Conservation (phyloP, 2,113 vertebrate genomes). For the Procapra przewalskii region DNA sequence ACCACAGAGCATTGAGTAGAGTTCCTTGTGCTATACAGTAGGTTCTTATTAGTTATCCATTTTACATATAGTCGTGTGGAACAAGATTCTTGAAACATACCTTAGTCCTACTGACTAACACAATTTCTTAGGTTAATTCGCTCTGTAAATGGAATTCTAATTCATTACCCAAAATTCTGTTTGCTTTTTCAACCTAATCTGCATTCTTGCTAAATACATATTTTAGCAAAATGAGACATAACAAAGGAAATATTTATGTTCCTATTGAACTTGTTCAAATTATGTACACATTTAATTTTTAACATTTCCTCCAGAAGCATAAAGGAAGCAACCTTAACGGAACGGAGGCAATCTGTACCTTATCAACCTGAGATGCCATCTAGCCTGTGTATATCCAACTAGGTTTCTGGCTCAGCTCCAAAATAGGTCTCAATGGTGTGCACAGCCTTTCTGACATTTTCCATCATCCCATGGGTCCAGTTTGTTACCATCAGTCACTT, state of each 20-base stretch:
- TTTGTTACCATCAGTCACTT: slow-evolving; percentile 36
- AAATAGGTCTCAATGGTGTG: background rate
- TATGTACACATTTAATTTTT: background rate
- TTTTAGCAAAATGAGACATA: slow-evolving; percentile 23
- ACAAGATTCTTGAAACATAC: background rate
- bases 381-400: background rate
- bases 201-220: background rate
- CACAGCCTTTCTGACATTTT: background rate
- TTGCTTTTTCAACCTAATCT: slow-evolving; percentile 19
- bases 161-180: background rate
- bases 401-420: background rate
- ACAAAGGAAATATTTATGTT: slow-evolving; percentile 7
- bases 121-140: background rate
- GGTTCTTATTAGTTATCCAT: background rate
- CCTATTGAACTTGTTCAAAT: background rate
- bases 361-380: background rate
- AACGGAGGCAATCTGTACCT: background rate
- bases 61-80: background rate
- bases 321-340: background rate
- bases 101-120: background rate
- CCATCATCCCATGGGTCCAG: background rate
- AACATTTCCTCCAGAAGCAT: background rate
- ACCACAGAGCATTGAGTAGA: background rate
- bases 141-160: slow-evolving; percentile 2
- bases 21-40: background rate